phyloP scores from a whole-genome alignment of 1,140 invertebrate species.

The Coboldia fuscipes region DNA sequence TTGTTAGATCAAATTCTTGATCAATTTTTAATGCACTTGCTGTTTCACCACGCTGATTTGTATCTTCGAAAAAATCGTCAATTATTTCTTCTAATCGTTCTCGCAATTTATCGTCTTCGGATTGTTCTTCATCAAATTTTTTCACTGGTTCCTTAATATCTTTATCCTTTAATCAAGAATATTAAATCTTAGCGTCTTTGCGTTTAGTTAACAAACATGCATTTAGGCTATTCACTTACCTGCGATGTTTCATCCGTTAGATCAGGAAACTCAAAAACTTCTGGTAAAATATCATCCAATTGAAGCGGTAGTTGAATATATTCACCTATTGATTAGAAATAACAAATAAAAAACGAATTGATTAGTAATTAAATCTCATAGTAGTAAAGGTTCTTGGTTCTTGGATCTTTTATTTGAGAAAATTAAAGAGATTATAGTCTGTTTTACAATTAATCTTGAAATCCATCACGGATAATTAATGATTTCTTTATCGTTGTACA shows the following conservation, averaged over 20 bases:
- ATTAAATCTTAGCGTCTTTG: not conserved
- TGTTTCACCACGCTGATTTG: no score
- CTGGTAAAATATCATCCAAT: constrained; percentile 17
- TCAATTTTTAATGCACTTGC: no score
- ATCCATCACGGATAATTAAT: no score
- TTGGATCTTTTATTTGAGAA: not conserved
- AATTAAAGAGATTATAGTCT: not conserved
- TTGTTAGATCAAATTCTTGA: constrained; percentile 5
- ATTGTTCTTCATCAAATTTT: not conserved
- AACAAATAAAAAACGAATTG: constrained; percentile 4
- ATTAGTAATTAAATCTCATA: constrained; percentile 12
- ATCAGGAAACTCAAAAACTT: constrained; percentile 17
- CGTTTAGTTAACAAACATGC: not conserved
- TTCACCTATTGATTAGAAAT: constrained; percentile 13
- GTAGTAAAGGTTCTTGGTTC: not conserved
- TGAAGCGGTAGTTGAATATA: constrained; percentile 17
- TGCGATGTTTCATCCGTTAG: constrained; percentile 13
- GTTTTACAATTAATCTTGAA: no score
- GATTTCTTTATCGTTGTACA: no score
- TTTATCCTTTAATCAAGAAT: not conserved
- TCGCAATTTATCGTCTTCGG: not conserved
- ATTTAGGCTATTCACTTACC: constrained; percentile 6
- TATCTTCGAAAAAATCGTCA: no score
- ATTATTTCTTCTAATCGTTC: no score
- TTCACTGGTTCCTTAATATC: no score